These are phyloP conservation scores for Drosophila borealis DNA, from an alignment of 2,888 invertebrate species.

Conservation along the genomic window DNA sequence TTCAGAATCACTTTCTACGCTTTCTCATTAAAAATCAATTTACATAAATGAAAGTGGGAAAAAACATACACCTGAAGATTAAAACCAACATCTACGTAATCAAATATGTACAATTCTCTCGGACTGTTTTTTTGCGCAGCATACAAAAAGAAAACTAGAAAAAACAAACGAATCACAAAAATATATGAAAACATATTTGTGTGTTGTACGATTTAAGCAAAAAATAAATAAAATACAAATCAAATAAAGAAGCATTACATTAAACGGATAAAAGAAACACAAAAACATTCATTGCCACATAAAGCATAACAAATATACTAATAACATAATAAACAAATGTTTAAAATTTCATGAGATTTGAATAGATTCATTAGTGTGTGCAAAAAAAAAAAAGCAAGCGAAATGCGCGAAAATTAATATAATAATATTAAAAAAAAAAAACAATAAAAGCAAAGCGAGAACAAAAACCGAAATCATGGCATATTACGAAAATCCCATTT, in stretches of 20 bases:
- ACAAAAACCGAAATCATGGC: slow-evolving; percentile 33
- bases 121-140: slow-evolving; percentile 45
- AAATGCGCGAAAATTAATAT: slow-evolving; percentile 40
- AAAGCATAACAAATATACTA: slow-evolving; percentile 30
- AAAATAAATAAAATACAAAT: background rate
- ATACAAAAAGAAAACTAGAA: slow-evolving; percentile 22
- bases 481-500: slow-evolving; percentile 26
- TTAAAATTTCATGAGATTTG: slow-evolving; percentile 61
- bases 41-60: background rate
- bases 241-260: background rate
- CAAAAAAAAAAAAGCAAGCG: slow-evolving; percentile 39
- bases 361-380: slow-evolving; percentile 68
- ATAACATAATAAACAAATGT: slow-evolving; percentile 48
- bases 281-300: slow-evolving; percentile 44
- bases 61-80: slow-evolving; percentile 41
- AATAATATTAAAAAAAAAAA: slow-evolving; percentile 33
- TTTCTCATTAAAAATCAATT: slow-evolving; percentile 7
- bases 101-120: slow-evolving; percentile 67
- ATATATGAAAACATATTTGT: slow-evolving; percentile 42
- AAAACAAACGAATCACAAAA: slow-evolving; percentile 14
- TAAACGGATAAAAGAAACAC: slow-evolving; percentile 3
- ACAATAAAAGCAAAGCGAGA: slow-evolving; percentile 19
- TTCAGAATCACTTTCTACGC: slow-evolving; percentile 25
- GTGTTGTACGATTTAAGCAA: slow-evolving; percentile 45
- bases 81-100: slow-evolving; percentile 67